A percentile compares a stretch with the other conserved stretches of the same genome.
Conservation (phyloP, 2,797 vertebrate species). For the Crenuchus spilurus region DNA sequence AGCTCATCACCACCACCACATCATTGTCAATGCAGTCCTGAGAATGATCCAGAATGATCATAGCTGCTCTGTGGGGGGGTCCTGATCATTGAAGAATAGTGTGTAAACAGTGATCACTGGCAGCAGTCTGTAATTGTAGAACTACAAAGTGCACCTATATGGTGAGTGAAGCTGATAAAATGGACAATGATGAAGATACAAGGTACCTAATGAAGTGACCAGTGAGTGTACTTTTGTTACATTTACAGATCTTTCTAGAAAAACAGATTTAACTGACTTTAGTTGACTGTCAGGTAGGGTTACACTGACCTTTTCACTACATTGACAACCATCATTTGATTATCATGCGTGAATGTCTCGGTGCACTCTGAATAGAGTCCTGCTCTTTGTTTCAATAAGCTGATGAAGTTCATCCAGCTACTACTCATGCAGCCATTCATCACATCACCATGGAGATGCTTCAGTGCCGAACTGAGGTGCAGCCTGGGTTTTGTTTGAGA, state of each 20-base stretch:
- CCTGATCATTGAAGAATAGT: too few relatives aligned
- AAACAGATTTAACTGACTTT: too few relatives aligned
- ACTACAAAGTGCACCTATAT: too few relatives aligned
- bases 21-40: too few relatives aligned
- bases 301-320: neutral
- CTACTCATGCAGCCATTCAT: neutral
- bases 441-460: neutral
- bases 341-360: neutral
- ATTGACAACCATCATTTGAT: conserved; percentile 20
- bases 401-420: neutral
- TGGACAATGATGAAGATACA: too few relatives aligned
- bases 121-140: too few relatives aligned
- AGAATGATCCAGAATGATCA: too few relatives aligned
- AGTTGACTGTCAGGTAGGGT: neutral
- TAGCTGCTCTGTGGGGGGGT: too few relatives aligned
- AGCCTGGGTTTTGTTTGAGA: neutral
- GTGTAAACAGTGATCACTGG: too few relatives aligned
- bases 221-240: neutral
- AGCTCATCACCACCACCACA: too few relatives aligned
- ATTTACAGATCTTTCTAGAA: neutral
- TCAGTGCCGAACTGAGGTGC: neutral
- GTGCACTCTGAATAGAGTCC: neutral
- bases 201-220: too few relatives aligned
- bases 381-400: conserved; percentile 17
- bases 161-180: too few relatives aligned